Conservation (phyloP, 2,888 invertebrate genomes). For the Desoria tigrina region DNA sequence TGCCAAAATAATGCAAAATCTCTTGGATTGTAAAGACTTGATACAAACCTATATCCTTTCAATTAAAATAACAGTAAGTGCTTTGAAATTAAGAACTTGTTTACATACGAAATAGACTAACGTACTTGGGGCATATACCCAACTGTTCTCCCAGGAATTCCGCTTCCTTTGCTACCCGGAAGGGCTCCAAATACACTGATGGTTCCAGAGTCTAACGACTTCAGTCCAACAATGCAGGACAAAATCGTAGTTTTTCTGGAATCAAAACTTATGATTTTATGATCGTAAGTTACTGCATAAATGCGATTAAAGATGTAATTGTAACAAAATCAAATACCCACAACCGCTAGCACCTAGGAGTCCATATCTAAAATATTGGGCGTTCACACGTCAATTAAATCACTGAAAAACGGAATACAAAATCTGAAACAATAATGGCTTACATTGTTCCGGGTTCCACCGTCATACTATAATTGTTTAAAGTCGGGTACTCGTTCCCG, state of each 20-base stretch:
- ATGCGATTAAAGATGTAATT: no score
- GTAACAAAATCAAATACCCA: slow-evolving; percentile 56
- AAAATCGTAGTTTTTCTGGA: slow-evolving; percentile 62
- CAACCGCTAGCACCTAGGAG: slow-evolving; percentile 91
- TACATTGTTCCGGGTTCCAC: no score
- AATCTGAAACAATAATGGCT: no score
- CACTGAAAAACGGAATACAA: no score
- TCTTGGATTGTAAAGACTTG: slow-evolving; percentile 28
- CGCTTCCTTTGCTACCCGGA: slow-evolving; percentile 57
- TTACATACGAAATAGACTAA: slow-evolving; percentile 11
- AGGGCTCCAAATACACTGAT: slow-evolving; percentile 56
- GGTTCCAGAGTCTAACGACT: slow-evolving; percentile 56
- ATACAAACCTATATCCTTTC: slow-evolving; percentile 56
- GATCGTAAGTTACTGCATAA: no score
- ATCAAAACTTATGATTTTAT: no score
- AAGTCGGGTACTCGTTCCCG: no score
- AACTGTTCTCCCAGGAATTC: slow-evolving; percentile 69
- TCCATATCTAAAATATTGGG: slow-evolving; percentile 81
- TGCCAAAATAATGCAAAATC: slow-evolving; percentile 33
- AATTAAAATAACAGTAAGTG: not conserved
- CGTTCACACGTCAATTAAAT: no score
- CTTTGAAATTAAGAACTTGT: no score
- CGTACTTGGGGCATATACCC: slow-evolving; percentile 96
- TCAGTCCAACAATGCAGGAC: slow-evolving; percentile 57
- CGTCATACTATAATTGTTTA: no score